phyloP scores from a whole-genome alignment of 2,797 vertebrate genomes.

The Acrossocheilus wenchowensis region DNA sequence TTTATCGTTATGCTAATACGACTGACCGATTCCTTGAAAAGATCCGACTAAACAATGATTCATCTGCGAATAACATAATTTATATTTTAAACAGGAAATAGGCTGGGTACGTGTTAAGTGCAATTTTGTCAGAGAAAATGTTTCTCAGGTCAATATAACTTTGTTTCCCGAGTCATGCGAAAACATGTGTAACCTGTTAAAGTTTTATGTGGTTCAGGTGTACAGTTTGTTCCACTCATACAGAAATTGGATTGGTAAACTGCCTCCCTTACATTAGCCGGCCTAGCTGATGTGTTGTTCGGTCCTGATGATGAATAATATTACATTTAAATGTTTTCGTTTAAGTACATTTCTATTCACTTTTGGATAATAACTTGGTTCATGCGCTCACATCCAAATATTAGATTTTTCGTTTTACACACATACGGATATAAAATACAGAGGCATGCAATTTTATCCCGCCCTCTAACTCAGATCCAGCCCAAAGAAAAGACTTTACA shows the following conservation, averaged over 20 bases:
- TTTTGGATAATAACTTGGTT: background rate
- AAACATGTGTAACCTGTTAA: background rate
- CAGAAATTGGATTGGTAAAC: background rate
- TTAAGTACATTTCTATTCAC: background rate
- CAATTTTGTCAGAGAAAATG: background rate
- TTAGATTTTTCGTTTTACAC: background rate
- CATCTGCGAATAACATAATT: background rate
- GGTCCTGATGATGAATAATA: background rate
- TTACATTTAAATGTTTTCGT: background rate
- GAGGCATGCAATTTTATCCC: constrained; percentile 9
- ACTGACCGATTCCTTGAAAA: background rate
- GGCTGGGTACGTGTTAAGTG: too few relatives aligned
- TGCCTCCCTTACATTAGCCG: background rate
- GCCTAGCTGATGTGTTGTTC: background rate
- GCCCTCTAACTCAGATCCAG: constrained; percentile 21
- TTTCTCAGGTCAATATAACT: background rate
- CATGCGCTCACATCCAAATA: background rate
- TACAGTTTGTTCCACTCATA: background rate
- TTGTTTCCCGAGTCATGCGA: background rate
- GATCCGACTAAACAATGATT: background rate
- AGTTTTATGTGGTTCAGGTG: background rate
- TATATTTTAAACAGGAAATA: background rate
- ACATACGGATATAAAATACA: background rate
- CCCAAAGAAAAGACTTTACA: constrained; percentile 44
- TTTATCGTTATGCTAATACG: background rate